phyloP scores from a whole-genome alignment of 2,113 vertebrate genomes.

The Percopsis transmontana region DNA sequence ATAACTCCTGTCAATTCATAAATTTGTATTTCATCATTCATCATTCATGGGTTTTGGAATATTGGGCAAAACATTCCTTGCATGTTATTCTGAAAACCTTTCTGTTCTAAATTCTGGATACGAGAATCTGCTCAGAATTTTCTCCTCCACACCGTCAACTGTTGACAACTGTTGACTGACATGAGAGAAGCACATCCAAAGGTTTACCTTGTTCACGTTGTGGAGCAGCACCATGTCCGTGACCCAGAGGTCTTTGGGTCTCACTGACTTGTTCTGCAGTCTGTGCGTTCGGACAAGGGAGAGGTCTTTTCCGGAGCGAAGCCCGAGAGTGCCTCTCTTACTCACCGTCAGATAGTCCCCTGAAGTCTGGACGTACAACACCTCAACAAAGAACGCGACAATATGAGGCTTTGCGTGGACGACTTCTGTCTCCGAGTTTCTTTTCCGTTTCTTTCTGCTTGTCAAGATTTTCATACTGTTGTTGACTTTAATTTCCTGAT shows the following conservation, averaged over 20 bases:
- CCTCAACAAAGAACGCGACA: conserved; percentile 40
- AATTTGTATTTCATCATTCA: too few relatives aligned
- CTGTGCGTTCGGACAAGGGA: conserved; percentile 73
- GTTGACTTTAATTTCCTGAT: too few relatives aligned
- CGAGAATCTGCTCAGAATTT: too few relatives aligned
- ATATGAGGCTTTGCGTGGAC: neutral
- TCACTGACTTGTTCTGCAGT: conserved; percentile 77
- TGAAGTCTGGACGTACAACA: conserved; percentile 77
- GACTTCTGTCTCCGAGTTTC: neutral
- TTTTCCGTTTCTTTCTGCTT: neutral
- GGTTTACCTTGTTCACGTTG: conserved; percentile 83
- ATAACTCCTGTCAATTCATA: too few relatives aligned
- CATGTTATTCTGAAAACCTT: too few relatives aligned
- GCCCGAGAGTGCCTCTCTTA: conserved; percentile 77
- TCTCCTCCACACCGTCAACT: too few relatives aligned
- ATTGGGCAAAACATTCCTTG: too few relatives aligned
- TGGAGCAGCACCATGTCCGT: conserved; percentile 80
- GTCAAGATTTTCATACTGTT: neutral
- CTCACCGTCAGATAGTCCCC: conserved; percentile 81
- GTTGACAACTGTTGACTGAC: too few relatives aligned
- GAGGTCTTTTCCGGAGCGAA: conserved; percentile 79
- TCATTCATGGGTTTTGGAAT: too few relatives aligned
- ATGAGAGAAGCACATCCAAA: neutral
- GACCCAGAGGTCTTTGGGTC: conserved; percentile 84
- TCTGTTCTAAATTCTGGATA: too few relatives aligned